Conservation (phyloP, 2,113 vertebrate genomes). For the Leucopternis melanops region DNA sequence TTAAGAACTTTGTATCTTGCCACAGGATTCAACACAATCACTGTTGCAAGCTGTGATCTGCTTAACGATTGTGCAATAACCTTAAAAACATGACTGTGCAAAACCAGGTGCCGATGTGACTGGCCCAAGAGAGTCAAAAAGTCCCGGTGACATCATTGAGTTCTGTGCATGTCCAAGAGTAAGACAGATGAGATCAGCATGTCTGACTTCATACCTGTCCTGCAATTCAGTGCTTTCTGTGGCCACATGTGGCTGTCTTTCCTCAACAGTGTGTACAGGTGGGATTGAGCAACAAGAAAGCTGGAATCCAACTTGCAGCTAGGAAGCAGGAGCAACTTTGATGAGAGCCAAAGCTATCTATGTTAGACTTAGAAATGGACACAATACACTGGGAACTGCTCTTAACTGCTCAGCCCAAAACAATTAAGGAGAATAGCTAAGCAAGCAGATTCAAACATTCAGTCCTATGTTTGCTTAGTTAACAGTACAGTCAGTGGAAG, state of each 20-base stretch:
- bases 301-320: neutral
- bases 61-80: neutral
- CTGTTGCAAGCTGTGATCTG: neutral
- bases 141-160: neutral
- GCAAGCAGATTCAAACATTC: neutral
- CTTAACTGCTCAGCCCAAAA: neutral
- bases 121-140: neutral
- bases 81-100: neutral
- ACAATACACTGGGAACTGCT: neutral
- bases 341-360: neutral
- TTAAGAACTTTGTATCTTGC: neutral
- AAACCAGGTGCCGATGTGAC: neutral
- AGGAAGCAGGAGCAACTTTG: neutral
- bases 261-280: neutral
- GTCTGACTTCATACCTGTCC: neutral
- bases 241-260: neutral
- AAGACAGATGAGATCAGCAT: neutral
- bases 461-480: neutral
- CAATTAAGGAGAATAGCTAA: neutral
- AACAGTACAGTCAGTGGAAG: neutral
- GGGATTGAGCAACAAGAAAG: neutral
- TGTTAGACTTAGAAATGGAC: neutral
- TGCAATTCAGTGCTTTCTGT: neutral
- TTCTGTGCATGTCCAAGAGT: neutral
- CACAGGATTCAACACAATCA: neutral